phyloP scores from a whole-genome alignment of 1,140 invertebrate genomes.

The Macrobrachium nipponense region DNA sequence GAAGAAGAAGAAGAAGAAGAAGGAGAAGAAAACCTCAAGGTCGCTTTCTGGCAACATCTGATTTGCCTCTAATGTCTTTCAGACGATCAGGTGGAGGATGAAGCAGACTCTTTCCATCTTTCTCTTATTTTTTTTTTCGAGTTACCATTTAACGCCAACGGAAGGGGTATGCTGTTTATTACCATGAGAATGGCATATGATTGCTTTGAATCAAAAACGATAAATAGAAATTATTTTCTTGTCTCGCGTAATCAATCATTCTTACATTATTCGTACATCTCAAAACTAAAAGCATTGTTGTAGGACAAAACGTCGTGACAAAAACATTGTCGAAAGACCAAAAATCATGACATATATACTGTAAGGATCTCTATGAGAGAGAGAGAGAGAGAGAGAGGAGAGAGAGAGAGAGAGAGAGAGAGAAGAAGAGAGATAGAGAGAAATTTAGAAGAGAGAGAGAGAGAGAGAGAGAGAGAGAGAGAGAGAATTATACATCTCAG shows the following conservation, averaged over 20 bases:
- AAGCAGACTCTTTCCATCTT: neutral
- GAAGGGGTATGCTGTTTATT: no score
- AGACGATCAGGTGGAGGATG: no score
- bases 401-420: slow-evolving; percentile 10
- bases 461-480: slow-evolving; percentile 1
- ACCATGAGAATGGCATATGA: no score
- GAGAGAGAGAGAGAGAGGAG: slow-evolving; percentile 18
- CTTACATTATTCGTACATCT: no score
- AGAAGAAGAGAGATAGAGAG: slow-evolving; percentile 12
- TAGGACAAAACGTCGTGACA: no score
- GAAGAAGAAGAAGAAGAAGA: neutral
- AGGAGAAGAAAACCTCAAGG: neutral
- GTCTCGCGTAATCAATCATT: no score
- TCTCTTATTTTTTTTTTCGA: slow-evolving; percentile 5
- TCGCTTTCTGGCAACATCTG: neutral
- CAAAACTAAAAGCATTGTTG: no score
- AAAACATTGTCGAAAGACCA: no score
- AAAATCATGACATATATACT: neutral
- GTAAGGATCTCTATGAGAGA: slow-evolving; percentile 2
- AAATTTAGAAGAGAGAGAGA: slow-evolving; percentile 4
- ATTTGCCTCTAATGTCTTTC: slow-evolving; percentile 11
- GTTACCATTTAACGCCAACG: no score
- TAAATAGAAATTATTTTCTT: no score
- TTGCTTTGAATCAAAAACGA: no score
- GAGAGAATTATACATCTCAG: neutral